Evolutionary conservation across 2,888 invertebrate genomes (phyloP).

Genomic region (Nemotelus nigrinus): DNA sequence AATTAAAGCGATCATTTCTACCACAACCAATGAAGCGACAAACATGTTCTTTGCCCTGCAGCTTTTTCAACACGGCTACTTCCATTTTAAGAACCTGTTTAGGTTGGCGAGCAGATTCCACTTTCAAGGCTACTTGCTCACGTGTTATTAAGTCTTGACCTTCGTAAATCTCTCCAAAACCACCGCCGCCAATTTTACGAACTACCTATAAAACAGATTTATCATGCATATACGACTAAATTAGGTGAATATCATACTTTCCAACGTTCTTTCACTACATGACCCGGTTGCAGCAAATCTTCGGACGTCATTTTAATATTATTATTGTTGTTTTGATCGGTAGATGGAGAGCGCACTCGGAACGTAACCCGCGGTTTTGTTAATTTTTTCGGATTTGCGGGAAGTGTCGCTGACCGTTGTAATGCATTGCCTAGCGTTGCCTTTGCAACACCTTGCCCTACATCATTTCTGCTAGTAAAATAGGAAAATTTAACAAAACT

Average conservation of each 20-base stretch:
- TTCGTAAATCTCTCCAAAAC: constrained; percentile 99
- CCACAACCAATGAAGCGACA: constrained; percentile 99
- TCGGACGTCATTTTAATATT: constrained; percentile 81
- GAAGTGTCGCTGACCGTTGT: constrained; percentile 62
- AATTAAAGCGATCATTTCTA: constrained; percentile 98
- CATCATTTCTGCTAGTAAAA: constrained; percentile 18
- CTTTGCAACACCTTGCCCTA: constrained; percentile 19
- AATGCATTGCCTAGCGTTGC: constrained; percentile 55
- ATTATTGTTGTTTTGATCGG: constrained; percentile 53
- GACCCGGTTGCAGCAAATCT: constrained; percentile 94
- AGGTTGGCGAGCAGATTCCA: constrained; percentile 97
- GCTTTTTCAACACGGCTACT: constrained; percentile 97
- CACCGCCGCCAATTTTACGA: constrained; percentile 98
- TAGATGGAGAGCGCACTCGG: constrained; percentile 57
- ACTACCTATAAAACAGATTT: constrained; percentile 70
- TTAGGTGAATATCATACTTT: constrained; percentile 75
- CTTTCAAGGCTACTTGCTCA: constrained; percentile 97
- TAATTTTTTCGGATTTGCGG: constrained; percentile 59
- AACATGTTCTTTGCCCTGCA: constrained; percentile 98
- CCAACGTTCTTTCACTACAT: constrained; percentile 98
- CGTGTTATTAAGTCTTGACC: constrained; percentile 97
- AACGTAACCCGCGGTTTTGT: constrained; percentile 60
- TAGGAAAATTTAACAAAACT: background rate
- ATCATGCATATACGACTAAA: constrained; percentile 18
- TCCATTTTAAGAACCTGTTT: constrained; percentile 99